Conservation (phyloP, 2,113 vertebrate species). For the Gnathonemus echidnorhynchus region DNA sequence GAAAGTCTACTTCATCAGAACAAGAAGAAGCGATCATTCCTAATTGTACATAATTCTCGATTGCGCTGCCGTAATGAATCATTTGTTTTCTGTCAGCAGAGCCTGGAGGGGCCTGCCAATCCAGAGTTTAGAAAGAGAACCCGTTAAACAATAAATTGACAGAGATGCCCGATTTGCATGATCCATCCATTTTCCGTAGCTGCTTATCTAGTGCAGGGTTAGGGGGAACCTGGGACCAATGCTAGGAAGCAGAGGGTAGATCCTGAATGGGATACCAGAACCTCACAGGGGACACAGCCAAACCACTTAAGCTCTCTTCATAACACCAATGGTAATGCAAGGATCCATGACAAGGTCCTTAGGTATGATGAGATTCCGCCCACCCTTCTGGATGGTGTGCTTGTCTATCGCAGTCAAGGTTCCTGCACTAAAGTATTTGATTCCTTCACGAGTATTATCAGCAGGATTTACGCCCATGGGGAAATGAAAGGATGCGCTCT, state of each 20-base stretch:
- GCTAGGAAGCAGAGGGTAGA: neutral
- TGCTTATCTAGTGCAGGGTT: neutral
- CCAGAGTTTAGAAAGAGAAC: neutral
- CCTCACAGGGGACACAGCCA: neutral
- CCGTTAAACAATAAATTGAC: neutral
- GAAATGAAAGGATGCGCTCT: neutral
- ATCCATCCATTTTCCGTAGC: neutral
- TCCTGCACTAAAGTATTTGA: neutral
- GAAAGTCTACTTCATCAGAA: neutral
- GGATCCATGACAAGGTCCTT: neutral
- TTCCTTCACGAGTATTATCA: neutral
- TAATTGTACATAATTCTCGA: neutral
- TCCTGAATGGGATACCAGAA: neutral
- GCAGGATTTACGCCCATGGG: neutral
- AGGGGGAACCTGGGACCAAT: neutral
- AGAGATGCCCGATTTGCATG: neutral
- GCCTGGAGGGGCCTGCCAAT: neutral
- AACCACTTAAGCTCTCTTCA: neutral
- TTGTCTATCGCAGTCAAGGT: neutral
- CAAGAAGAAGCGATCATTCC: neutral
- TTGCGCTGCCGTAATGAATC: neutral
- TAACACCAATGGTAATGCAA: neutral
- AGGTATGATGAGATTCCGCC: neutral
- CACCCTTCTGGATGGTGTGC: neutral
- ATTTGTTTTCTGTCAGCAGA: neutral